phyloP scores from a whole-genome alignment of 2,797 vertebrate genomes.

The Bradypus variegatus region DNA sequence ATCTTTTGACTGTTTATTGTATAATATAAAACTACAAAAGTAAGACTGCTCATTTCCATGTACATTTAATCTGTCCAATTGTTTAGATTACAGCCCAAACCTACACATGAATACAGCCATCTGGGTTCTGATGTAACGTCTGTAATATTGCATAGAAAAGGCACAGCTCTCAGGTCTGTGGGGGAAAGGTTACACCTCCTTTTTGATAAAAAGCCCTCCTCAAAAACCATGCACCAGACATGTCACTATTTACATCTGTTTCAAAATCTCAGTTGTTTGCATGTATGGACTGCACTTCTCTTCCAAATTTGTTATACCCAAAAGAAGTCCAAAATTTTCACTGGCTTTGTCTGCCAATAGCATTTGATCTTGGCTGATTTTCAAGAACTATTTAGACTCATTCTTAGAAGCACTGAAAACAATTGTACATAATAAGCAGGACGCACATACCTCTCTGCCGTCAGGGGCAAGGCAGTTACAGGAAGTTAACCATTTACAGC shows the following conservation, averaged over 20 bases:
- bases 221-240: conserved; percentile 75
- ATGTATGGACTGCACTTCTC: conserved; percentile 59
- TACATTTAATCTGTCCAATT: conserved; percentile 85
- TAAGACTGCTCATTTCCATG: conserved; percentile 98
- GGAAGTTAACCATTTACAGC: conserved; percentile 57
- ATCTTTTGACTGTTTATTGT: conserved; percentile 86
- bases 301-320: conserved; percentile 51
- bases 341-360: conserved; percentile 66
- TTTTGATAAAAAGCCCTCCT: conserved; percentile 71
- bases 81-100: conserved; percentile 88
- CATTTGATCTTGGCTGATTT: conserved; percentile 62
- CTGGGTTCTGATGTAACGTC: conserved; percentile 86
- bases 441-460: conserved; percentile 46
- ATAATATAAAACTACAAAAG: conserved; percentile 99
- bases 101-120: conserved; percentile 90
- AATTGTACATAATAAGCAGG: conserved; percentile 67
- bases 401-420: conserved; percentile 70
- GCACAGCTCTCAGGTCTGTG: conserved; percentile 98
- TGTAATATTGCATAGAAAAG: conserved; percentile 99
- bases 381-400: conserved; percentile 62
- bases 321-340: conserved; percentile 64
- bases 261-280: conserved; percentile 64
- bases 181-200: conserved; percentile 77
- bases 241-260: conserved; percentile 75
- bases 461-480: conserved; percentile 12